phyloP scores from a whole-genome alignment of 2,888 invertebrate species.

The Prosopocoilus inquinatus region DNA sequence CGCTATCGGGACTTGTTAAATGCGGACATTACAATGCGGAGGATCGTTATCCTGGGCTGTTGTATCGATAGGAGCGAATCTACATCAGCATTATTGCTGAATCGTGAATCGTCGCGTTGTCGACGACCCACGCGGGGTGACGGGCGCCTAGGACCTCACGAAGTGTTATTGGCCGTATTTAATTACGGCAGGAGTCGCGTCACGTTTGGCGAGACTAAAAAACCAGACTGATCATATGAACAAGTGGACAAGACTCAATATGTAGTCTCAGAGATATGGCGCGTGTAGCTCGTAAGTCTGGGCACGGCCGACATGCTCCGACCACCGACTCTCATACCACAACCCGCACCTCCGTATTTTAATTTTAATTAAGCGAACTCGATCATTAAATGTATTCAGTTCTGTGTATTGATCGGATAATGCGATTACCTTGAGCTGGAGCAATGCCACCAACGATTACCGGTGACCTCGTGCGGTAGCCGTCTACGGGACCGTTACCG shows the following conservation, averaged over 20 bases:
- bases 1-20: conserved; percentile 49
- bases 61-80: conserved; percentile 49
- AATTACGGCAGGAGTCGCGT: conserved; percentile 32
- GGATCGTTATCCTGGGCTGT: conserved; percentile 51
- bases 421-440: conserved; percentile 46
- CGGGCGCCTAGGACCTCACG: conserved; percentile 29
- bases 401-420: conserved; percentile 44
- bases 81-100: conserved; percentile 52
- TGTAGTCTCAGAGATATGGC: conserved; percentile 39
- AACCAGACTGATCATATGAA: conserved; percentile 33
- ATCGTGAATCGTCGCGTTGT: conserved; percentile 50
- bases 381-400: conserved; percentile 45
- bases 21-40: conserved; percentile 51
- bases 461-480: conserved; percentile 2
- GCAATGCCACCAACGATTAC: conserved; percentile 39
- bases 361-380: conserved; percentile 49
- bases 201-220: conserved; percentile 32
- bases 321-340: conserved; percentile 16
- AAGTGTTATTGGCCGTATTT: conserved; percentile 34
- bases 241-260: conserved; percentile 36
- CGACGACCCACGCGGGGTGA: conserved; percentile 41
- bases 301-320: conserved; percentile 24
- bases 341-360: conserved; percentile 35
- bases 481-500: conserved; percentile 17
- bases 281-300: conserved; percentile 40